Evolutionary conservation across 2,113 vertebrate species (phyloP).

Genomic region (Isichthys henryi): DNA sequence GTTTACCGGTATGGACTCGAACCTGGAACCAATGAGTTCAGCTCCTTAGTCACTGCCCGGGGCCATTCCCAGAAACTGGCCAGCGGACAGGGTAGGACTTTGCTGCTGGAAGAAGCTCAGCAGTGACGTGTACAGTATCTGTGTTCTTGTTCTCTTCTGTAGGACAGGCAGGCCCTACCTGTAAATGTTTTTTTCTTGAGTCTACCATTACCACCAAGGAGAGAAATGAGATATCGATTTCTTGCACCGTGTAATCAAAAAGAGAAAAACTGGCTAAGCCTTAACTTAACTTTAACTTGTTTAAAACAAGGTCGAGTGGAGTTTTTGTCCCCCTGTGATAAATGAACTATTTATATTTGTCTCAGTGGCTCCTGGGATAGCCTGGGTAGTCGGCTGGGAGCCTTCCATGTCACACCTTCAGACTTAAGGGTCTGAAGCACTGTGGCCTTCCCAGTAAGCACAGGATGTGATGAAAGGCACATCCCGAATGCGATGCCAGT

Average conservation of each 20-base stretch:
- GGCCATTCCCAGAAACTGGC: neutral
- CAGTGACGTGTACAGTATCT: neutral
- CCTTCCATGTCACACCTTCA: neutral
- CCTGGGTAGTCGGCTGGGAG: neutral
- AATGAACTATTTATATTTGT: conserved; percentile 6
- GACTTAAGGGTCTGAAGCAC: neutral
- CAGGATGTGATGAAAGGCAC: neutral
- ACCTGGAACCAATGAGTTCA: neutral
- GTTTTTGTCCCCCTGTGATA: neutral
- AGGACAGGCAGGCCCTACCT: conserved; percentile 30
- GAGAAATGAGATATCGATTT: conserved; percentile 62
- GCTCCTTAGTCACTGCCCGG: neutral
- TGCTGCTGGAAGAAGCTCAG: neutral
- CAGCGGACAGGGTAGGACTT: neutral
- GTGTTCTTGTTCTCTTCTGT: neutral
- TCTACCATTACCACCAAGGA: conserved; percentile 47
- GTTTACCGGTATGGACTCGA: neutral
- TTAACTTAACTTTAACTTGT: conserved; percentile 6
- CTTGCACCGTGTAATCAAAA: neutral
- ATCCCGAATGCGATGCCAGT: neutral
- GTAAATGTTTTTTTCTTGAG: conserved; percentile 30
- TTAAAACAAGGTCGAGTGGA: neutral
- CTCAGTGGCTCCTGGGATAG: neutral
- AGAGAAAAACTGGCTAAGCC: neutral
- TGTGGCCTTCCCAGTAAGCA: neutral